Conservation (phyloP, 1,140 invertebrate species). For the Zophobas atratus region DNA sequence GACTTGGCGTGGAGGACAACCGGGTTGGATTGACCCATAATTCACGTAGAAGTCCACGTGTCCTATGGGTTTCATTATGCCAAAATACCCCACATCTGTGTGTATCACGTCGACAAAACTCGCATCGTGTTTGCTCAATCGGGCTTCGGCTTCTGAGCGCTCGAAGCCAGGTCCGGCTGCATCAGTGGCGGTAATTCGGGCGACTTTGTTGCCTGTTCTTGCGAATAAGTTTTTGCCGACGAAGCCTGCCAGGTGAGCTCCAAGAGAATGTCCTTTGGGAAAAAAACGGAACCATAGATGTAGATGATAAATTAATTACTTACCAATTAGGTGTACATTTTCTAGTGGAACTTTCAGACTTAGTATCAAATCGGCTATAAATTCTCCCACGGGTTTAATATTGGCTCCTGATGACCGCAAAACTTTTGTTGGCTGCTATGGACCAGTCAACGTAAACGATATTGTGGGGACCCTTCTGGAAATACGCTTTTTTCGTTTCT, state of each 20-base stretch:
- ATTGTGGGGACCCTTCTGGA: conserved; percentile 73
- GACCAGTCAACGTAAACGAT: conserved; percentile 75
- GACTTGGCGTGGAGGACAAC: conserved; percentile 64
- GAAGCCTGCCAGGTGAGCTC: conserved; percentile 82
- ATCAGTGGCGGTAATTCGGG: conserved; percentile 74
- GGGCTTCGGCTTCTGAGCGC: conserved; percentile 69
- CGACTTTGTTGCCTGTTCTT: conserved; percentile 65
- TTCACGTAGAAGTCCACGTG: conserved; percentile 86
- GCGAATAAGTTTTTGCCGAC: conserved; percentile 71
- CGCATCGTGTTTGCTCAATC: conserved; percentile 83
- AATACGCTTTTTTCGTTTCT: conserved; percentile 66
- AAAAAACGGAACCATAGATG: conserved; percentile 67
- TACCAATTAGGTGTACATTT: conserved; percentile 57
- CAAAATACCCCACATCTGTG: conserved; percentile 73
- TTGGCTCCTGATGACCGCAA: conserved; percentile 47
- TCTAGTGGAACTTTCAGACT: conserved; percentile 39
- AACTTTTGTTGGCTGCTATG: conserved; percentile 50
- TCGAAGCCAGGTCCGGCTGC: conserved; percentile 78
- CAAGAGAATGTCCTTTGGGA: conserved; percentile 83
- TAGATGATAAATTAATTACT: conserved; percentile 30
- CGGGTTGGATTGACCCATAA: conserved; percentile 72
- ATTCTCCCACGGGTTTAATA: conserved; percentile 52
- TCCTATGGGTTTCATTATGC: conserved; percentile 72
- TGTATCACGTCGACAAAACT: conserved; percentile 92
- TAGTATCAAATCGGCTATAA: conserved; percentile 56